These are phyloP conservation scores for Ophion costatus DNA, from an alignment of 2,888 invertebrate species.

Conservation along the genomic window DNA sequence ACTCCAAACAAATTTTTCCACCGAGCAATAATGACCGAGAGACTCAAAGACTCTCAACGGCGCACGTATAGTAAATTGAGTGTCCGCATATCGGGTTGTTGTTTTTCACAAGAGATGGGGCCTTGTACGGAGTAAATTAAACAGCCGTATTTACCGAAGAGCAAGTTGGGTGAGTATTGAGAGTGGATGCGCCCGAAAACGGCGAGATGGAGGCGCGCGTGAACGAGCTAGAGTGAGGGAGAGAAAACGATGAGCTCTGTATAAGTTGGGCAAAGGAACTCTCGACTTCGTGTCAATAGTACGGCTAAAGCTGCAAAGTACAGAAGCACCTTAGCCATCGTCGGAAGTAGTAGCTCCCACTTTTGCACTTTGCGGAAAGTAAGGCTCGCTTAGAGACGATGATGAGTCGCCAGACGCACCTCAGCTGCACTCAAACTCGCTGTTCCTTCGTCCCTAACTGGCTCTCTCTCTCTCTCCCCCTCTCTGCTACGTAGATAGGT, in stretches of 20 bases:
- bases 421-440: constrained; percentile 58
- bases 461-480: not conserved
- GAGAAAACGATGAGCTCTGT: constrained; percentile 48
- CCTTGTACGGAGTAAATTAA: constrained; percentile 65
- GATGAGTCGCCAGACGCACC: constrained; percentile 59
- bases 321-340: constrained; percentile 68
- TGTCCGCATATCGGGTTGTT: too few relatives aligned
- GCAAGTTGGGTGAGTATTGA: constrained; percentile 57
- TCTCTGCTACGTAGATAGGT: constrained; percentile 27
- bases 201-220: constrained; percentile 30
- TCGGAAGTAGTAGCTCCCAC: constrained; percentile 31
- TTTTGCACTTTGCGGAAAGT: constrained; percentile 30
- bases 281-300: constrained; percentile 73
- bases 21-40: too few relatives aligned
- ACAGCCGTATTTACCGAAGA: constrained; percentile 67
- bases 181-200: constrained; percentile 51
- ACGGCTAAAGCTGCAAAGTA: constrained; percentile 71
- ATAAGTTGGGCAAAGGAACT: constrained; percentile 58
- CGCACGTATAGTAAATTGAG: too few relatives aligned
- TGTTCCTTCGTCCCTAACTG: constrained; percentile 27
- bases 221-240: constrained; percentile 1
- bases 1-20: too few relatives aligned
- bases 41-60: too few relatives aligned
- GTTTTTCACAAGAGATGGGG: constrained; percentile 36
- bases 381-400: constrained; percentile 45